phyloP scores from a whole-genome alignment of 1,140 invertebrate genomes.

The Halictus rubicundus region DNA sequence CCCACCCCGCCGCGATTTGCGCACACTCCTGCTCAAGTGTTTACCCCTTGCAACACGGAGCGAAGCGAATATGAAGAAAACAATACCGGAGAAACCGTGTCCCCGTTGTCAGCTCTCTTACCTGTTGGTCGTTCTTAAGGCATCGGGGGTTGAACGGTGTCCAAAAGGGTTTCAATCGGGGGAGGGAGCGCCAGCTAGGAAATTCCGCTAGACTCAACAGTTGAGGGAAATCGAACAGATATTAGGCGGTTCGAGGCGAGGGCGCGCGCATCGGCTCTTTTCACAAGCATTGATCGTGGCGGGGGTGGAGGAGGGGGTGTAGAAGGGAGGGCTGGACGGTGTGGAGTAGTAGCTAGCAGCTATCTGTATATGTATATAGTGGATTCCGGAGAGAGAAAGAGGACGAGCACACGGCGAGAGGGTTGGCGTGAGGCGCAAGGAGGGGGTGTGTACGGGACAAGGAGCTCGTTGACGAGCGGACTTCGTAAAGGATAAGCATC shows the following conservation, averaged over 20 bases:
- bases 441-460: conserved; percentile 19
- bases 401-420: conserved; percentile 55
- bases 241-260: conserved; percentile 59
- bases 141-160: background rate
- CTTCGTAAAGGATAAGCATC: conserved; percentile 29
- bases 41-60: conserved; percentile 21
- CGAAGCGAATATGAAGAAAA: background rate
- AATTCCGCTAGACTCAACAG: conserved; percentile 17
- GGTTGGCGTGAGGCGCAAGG: conserved; percentile 45
- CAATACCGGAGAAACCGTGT: background rate
- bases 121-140: background rate
- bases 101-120: background rate
- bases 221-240: conserved; percentile 30
- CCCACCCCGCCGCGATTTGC: conserved; percentile 31
- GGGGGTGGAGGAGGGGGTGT: conserved; percentile 32
- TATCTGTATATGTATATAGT: background rate
- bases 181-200: no score
- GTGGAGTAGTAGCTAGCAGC: background rate
- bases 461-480: conserved; percentile 58
- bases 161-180: no score
- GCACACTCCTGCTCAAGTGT: conserved; percentile 35
- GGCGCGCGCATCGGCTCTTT: conserved; percentile 75
- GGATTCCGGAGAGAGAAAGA: conserved; percentile 56
- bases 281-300: conserved; percentile 78
- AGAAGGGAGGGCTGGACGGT: background rate